These are phyloP conservation scores for Promerops cafer DNA, from an alignment of 2,113 vertebrate genomes.

Conservation along the genomic window DNA sequence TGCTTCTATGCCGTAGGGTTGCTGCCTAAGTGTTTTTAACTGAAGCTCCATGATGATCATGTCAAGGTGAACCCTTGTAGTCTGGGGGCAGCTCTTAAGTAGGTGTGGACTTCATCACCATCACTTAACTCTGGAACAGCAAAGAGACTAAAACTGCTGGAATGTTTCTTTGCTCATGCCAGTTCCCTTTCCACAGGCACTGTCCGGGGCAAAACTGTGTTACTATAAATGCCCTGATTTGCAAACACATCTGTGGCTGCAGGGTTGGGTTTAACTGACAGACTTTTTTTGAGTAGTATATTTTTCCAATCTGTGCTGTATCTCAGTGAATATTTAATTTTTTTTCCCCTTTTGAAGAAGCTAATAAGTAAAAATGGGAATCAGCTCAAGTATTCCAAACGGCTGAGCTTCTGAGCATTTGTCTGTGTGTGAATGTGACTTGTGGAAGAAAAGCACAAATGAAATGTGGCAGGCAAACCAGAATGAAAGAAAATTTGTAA, in stretches of 20 bases:
- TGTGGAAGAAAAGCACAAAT: not conserved
- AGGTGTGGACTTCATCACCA: not conserved
- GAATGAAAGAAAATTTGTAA: constrained; percentile 6
- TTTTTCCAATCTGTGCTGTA: not conserved
- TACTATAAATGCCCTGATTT: not conserved
- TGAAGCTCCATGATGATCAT: not conserved
- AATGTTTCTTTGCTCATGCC: not conserved
- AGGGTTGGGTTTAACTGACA: not conserved
- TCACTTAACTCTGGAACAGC: not conserved
- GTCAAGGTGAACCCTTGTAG: not conserved
- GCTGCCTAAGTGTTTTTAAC: not conserved
- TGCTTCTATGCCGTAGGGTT: not conserved
- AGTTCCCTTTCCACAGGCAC: not conserved
- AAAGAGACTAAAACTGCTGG: not conserved
- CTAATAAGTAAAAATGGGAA: constrained; percentile 2
- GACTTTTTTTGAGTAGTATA: not conserved
- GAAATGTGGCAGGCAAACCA: not conserved
- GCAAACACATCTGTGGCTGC: not conserved
- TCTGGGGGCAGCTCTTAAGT: not conserved
- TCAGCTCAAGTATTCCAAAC: not conserved
- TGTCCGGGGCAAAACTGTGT: not conserved
- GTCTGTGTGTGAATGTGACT: not conserved
- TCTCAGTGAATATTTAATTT: not conserved
- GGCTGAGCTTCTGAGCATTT: not conserved
- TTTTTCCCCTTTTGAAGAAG: not conserved